phyloP scores from a whole-genome alignment of 2,797 vertebrate species.

The Catamblyrhynchus diadema region DNA sequence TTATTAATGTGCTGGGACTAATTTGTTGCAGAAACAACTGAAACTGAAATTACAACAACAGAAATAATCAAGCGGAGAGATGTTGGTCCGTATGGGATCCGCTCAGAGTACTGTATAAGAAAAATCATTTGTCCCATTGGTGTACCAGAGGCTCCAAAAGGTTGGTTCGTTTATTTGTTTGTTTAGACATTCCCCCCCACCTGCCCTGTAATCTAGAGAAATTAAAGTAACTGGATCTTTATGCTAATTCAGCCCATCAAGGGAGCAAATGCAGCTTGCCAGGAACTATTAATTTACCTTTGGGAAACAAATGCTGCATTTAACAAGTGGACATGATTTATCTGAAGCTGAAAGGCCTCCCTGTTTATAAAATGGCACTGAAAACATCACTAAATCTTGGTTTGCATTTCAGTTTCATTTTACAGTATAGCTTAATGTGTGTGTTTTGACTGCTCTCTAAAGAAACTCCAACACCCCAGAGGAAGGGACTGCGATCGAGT shows the following conservation, averaged over 20 bases:
- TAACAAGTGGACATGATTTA: not conserved
- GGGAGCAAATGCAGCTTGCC: not conserved
- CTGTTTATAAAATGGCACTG: not conserved
- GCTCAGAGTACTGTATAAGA: constrained; percentile 95
- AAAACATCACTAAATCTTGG: not conserved
- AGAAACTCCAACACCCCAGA: constrained; percentile 97
- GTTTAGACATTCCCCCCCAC: not conserved
- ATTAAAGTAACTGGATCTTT: not conserved
- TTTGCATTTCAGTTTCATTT: not conserved
- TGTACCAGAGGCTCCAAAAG: constrained; percentile 94
- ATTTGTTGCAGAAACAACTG: constrained; percentile 89
- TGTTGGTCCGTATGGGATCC: constrained; percentile 92
- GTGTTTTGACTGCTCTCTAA: constrained; percentile 49
- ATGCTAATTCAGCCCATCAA: not conserved
- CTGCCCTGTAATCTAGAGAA: not conserved
- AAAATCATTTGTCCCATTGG: constrained; percentile 98
- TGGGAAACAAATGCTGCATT: not conserved
- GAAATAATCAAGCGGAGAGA: constrained; percentile 98
- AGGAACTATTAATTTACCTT: not conserved
- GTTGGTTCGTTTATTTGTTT: constrained; percentile 62
- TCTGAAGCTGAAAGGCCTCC: not conserved
- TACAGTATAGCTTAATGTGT: not conserved
- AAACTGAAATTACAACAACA: constrained; percentile 96
- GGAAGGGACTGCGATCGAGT: constrained; percentile 96
- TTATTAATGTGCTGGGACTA: constrained; percentile 35